Evolutionary conservation across 2,888 invertebrate genomes (phyloP).

Genomic region (Pachymerium ferrugineum): DNA sequence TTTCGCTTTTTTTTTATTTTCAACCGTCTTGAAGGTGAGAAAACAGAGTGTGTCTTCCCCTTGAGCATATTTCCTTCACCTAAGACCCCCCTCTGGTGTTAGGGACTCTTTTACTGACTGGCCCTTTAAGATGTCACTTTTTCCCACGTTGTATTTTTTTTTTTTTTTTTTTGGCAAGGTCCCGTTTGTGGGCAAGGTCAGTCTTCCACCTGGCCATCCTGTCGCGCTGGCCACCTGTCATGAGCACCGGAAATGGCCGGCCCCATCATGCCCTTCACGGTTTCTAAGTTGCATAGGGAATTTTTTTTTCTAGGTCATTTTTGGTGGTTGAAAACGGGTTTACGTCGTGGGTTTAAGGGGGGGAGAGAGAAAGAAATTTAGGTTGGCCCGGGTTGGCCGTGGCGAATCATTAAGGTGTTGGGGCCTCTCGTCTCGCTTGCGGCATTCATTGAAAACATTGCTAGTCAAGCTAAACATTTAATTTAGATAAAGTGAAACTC

Average conservation of each 20-base stretch:
- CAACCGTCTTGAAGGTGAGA: no score
- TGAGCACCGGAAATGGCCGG: not conserved
- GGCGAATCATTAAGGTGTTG: no score
- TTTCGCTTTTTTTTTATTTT: not conserved
- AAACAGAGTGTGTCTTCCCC: not conserved
- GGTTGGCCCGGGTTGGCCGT: no score
- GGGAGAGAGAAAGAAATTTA: no score
- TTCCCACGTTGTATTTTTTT: not conserved
- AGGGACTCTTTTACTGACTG: no score
- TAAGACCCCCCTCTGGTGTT: not conserved
- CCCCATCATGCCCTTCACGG: not conserved
- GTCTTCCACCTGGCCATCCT: conserved; percentile 1
- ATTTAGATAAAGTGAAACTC: no score
- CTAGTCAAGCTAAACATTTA: no score
- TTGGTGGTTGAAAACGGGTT: no score
- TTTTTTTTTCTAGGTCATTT: not conserved
- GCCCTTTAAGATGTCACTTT: not conserved
- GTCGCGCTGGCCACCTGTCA: not conserved
- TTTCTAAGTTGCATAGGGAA: not conserved
- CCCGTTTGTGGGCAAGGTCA: not conserved
- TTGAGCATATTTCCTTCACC: not conserved
- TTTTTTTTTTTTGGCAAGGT: no score
- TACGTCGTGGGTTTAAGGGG: no score
- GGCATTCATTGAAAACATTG: no score
- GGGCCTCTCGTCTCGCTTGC: no score